Evolutionary conservation across 2,797 vertebrate species (phyloP), one percentile per base, ranked within the genome.

Genomic region (Oreonectes daqikongensis): DNA sequence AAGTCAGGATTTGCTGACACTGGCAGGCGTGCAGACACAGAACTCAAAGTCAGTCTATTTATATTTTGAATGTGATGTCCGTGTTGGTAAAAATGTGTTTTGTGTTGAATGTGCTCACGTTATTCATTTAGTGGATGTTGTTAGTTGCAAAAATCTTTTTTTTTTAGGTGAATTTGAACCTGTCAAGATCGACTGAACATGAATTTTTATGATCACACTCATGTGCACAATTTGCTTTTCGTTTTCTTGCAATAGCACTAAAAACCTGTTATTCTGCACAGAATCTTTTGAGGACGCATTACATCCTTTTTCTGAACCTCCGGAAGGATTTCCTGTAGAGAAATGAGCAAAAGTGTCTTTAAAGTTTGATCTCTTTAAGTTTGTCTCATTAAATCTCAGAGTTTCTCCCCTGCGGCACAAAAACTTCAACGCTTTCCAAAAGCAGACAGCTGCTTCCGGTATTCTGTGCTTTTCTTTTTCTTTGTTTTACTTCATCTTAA

Each of bases 321-420:
- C 64, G 17, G 15, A 14, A 66, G 64, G 5, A 42, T 32, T 0
- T 63, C 42, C 30, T 63, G 44, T 24, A 48, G 60, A 42, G 61
- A 74, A 55, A 74, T 2, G 2, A 65, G 22, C 60, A 53, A 28
- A 65, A 65, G 35, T 42, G 35, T 53, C 72, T 74, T 74, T 74
- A 65, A 74, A 74, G 30, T 74, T 74, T 64, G 20, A 74, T 64
- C 30, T 52, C 5, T 42, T 14, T 42, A 42, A 42, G 12, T 59
- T 35, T 48, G 48, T 52, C 60, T 55, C 20, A 12, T 53, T 65
- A 65, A 53, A 42, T 26, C 72, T 40, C 71, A 24, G 44, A 8
- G 5, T 65, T 70, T 55, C 46, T 74, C 22, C 48, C 72, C 48
- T 1, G 22, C 11, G 22, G 59, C 42, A 32, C 40, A 24, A 22